Percentiles rank a stretch among this genome's conserved stretches.
phyloP scores from a whole-genome alignment of 2,113 vertebrate genomes.

The Rutilus rutilus region DNA sequence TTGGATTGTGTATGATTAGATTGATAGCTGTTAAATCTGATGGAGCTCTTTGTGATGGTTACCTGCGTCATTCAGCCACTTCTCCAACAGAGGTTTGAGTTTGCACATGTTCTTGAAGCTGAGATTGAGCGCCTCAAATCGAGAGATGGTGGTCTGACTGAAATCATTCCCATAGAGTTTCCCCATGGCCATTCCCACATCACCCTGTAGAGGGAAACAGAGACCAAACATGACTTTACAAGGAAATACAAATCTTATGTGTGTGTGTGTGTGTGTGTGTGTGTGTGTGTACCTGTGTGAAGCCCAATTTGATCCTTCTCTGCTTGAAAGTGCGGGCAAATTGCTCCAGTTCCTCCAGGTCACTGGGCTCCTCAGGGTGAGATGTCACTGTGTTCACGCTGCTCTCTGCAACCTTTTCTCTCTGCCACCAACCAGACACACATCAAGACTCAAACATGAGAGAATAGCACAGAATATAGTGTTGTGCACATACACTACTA shows the following conservation, averaged over 20 bases:
- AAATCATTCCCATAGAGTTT: constrained; percentile 95
- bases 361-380: constrained; percentile 90
- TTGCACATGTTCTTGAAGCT: constrained; percentile 99
- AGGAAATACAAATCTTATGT: constrained; percentile 64
- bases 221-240: neutral
- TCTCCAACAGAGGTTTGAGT: constrained; percentile 91
- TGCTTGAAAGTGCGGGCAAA: constrained; percentile 95
- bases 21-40: neutral
- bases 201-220: constrained; percentile 73
- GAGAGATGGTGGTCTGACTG: constrained; percentile 94
- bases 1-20: neutral
- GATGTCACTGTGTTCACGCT: constrained; percentile 68
- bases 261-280: neutral
- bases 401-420: constrained; percentile 76
- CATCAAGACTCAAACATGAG: neutral
- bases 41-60: constrained; percentile 19
- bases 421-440: constrained; percentile 66
- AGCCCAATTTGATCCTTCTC: constrained; percentile 91
- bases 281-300: constrained; percentile 82
- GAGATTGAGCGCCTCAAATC: constrained; percentile 92
- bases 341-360: constrained; percentile 92
- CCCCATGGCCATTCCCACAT: constrained; percentile 92
- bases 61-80: constrained; percentile 94
- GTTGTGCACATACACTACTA: neutral
- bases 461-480: neutral